phyloP scores from a whole-genome alignment of 2,113 vertebrate species.

The Oncorhynchus kisutch region DNA sequence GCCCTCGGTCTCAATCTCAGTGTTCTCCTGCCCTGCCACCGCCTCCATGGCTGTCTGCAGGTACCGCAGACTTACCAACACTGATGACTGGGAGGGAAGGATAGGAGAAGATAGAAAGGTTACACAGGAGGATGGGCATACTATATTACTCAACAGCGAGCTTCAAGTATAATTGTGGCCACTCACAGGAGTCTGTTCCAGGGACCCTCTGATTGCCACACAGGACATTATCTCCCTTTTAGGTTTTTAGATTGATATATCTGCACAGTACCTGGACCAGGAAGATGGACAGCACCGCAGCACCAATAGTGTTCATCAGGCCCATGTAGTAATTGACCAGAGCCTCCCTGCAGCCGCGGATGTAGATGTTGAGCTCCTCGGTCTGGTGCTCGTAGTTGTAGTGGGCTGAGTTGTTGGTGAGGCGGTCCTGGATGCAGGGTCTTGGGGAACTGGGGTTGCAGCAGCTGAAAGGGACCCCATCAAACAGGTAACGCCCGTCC shows the following conservation, averaged over 20 bases:
- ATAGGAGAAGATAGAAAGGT: neutral
- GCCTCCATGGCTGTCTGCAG: conserved; percentile 83
- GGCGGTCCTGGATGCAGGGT: conserved; percentile 77
- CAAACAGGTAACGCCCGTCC: conserved; percentile 78
- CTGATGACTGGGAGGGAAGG: conserved; percentile 61
- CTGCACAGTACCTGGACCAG: conserved; percentile 71
- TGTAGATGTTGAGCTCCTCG: conserved; percentile 81
- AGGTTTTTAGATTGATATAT: neutral
- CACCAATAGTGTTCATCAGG: conserved; percentile 78
- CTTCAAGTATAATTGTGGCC: neutral
- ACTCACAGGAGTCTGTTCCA: neutral
- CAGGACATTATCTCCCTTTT: neutral
- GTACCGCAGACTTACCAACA: conserved; percentile 82
- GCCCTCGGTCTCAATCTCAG: conserved; percentile 79
- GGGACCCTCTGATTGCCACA: neutral
- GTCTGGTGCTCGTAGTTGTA: conserved; percentile 80
- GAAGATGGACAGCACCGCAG: conserved; percentile 72
- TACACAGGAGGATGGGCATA: neutral
- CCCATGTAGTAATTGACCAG: conserved; percentile 75
- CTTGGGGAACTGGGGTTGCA: conserved; percentile 80
- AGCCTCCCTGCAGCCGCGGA: conserved; percentile 77
- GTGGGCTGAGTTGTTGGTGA: conserved; percentile 81
- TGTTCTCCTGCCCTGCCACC: conserved; percentile 74
- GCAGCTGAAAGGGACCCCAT: conserved; percentile 82
- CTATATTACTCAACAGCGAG: neutral